Percentiles rank a stretch among this genome's conserved stretches.
phyloP scores from a whole-genome alignment of 2,888 invertebrate species.

The Druceiella hillmani region DNA sequence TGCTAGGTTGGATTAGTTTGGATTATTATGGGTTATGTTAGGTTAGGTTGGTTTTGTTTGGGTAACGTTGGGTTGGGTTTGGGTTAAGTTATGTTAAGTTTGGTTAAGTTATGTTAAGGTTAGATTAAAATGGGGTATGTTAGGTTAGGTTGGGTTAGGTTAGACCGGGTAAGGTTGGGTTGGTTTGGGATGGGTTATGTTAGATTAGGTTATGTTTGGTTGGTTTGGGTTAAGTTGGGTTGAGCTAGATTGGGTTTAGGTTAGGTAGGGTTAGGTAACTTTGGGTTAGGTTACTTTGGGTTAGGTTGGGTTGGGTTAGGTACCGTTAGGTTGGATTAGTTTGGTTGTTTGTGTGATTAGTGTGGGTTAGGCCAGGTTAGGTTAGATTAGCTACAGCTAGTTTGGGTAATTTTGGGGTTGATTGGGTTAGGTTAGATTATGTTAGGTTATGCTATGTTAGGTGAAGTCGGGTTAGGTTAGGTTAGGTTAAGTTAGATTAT shows the following conservation, averaged over 20 bases:
- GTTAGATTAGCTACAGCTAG: constrained; percentile 12
- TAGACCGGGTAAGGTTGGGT: constrained; percentile 16
- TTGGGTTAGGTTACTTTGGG: constrained; percentile 17
- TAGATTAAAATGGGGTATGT: constrained; percentile 21
- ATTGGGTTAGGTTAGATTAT: constrained; percentile 10
- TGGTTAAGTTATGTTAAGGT: constrained; percentile 21
- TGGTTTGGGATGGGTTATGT: constrained; percentile 16
- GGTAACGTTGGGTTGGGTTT: constrained; percentile 22
- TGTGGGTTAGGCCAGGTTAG: constrained; percentile 12
- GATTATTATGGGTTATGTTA: constrained; percentile 12
- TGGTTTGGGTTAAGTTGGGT: constrained; percentile 18
- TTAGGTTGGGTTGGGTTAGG: constrained; percentile 17
- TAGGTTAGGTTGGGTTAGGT: constrained; percentile 19
- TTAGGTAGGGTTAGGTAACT: constrained; percentile 15
- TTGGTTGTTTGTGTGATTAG: too few relatives aligned
- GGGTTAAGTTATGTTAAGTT: constrained; percentile 21
- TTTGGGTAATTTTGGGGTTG: constrained; percentile 9
- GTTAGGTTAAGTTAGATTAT: constrained; percentile 8
- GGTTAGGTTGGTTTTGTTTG: constrained; percentile 22
- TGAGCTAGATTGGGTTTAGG: constrained; percentile 16
- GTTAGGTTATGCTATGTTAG: constrained; percentile 8
- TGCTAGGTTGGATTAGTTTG: constrained; percentile 17
- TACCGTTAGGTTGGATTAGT: constrained; percentile 15
- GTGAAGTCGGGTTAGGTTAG: constrained; percentile 8
- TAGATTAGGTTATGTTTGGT: constrained; percentile 18